Conservation (phyloP, 1,140 invertebrate genomes). For the Zaprionus africanus region DNA sequence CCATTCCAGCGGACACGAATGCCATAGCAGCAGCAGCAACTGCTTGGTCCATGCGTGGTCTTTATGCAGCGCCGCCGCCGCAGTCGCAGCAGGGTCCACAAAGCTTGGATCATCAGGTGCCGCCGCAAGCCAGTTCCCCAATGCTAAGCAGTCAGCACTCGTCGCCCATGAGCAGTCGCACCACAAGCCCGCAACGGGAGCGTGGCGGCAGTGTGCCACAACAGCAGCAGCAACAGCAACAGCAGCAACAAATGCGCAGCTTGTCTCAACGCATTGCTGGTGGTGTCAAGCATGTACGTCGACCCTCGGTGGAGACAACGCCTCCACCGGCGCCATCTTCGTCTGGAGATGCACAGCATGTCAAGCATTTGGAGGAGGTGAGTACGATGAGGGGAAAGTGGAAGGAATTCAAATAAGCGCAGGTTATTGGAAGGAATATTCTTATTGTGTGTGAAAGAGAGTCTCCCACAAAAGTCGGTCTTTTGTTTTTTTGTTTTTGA, state of each 20-base stretch:
- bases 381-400: conserved; percentile 14
- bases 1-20: conserved; percentile 81
- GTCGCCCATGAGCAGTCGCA: conserved; percentile 86
- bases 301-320: conserved; percentile 85
- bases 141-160: conserved; percentile 87
- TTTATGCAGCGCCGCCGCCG: conserved; percentile 62
- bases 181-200: conserved; percentile 86
- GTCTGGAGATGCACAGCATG: conserved; percentile 54
- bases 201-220: conserved; percentile 84
- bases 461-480: too few relatives aligned
- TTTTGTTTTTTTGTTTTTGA: too few relatives aligned
- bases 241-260: conserved; percentile 61
- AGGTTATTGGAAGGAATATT: too few relatives aligned
- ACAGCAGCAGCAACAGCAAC: conserved; percentile 61
- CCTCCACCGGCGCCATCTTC: conserved; percentile 76
- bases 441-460: too few relatives aligned
- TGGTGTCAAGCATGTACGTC: conserved; percentile 70
- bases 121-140: conserved; percentile 85
- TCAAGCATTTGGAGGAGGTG: conserved; percentile 72
- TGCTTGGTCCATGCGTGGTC: conserved; percentile 60
- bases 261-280: conserved; percentile 69
- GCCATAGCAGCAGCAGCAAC: conserved; percentile 73
- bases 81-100: conserved; percentile 55
- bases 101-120: conserved; percentile 78
- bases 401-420: too few relatives aligned